Evolutionary conservation across 2,113 vertebrate genomes (phyloP).

Genomic region (Cathartes aura): DNA sequence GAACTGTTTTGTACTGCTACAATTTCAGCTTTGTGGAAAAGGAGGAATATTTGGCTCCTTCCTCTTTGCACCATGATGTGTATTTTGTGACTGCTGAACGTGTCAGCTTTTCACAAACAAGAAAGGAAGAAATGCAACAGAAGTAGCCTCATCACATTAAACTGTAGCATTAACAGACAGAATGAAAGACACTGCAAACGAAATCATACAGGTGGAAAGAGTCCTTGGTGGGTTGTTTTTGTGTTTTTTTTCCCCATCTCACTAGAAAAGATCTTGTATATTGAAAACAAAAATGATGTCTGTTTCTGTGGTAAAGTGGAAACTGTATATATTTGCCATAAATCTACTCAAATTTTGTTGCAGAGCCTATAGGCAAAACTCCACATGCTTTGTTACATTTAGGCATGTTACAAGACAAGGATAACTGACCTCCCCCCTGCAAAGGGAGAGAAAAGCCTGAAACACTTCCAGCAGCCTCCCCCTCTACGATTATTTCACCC

Average conservation of each 20-base stretch:
- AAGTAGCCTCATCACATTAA: not conserved
- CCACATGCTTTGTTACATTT: not conserved
- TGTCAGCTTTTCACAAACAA: not conserved
- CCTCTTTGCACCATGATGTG: not conserved
- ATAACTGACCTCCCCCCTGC: not conserved
- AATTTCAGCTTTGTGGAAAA: not conserved
- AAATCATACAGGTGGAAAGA: not conserved
- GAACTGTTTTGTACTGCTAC: not conserved
- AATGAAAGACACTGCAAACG: not conserved
- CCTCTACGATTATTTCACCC: not conserved
- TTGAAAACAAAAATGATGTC: not conserved
- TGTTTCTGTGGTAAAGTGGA: not conserved
- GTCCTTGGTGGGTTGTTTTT: not conserved
- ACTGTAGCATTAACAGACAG: not conserved
- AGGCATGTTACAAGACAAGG: not conserved
- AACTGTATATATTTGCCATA: not conserved
- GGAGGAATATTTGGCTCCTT: not conserved
- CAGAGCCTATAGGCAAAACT: not conserved
- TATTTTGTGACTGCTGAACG: not conserved
- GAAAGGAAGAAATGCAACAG: not conserved
- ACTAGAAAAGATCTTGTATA: not conserved
- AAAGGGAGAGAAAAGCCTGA: not conserved
- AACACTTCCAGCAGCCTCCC: not conserved
- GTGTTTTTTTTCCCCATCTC: not conserved
- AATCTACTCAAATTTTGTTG: not conserved